Evolutionary conservation across 2,888 invertebrate genomes (phyloP), one percentile per base, ranked within the genome.

Genomic region (Clostera curtula): DNA sequence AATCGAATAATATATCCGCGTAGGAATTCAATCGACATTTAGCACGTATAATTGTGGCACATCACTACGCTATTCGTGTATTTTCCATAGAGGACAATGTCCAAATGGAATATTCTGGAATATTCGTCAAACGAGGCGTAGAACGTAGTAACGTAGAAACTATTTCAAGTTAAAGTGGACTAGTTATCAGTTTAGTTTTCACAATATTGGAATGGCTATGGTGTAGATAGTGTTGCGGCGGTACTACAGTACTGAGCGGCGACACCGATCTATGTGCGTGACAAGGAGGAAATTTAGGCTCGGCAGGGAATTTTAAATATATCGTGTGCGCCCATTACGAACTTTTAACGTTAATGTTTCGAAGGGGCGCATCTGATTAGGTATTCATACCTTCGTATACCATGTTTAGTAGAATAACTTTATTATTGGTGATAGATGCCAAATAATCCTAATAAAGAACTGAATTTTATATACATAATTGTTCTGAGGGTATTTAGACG

Each of bases 401-500:
- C 76, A 73, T 72, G 69, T 75, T 75, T 70, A 74, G 75, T 80
- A 82, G 75, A 64, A 44, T 74, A 69, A 67, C 66, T 60, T 69
- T n/a, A n/a, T n/a, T 74, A 68, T 72, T 79, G 83, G 82, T 80
- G 75, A 80, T 79, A 79, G 69, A 83, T 79, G 83, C 82, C 82
- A 80, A 82, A 83, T 80, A 80, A 83, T 76, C 77, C 76, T 82
- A 77, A 75, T 82, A 82, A 82, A 83, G 82, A 83, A 82, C 82
- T 83, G 83, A 83, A 82, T 80, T 83, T 75, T 82, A 74, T 79
- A 83, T 77, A 75, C 71, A 73, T 75, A 49, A 77, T 66, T 72
- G 80, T 82, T 80, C 83, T 82, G 80, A 79, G 80, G 79, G 80
- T 82, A 79, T 79, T 70, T 80, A 77, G 74, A 66, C 53, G 48